phyloP scores from a whole-genome alignment of 2,113 vertebrate species.

The Callithrix jacchus region DNA sequence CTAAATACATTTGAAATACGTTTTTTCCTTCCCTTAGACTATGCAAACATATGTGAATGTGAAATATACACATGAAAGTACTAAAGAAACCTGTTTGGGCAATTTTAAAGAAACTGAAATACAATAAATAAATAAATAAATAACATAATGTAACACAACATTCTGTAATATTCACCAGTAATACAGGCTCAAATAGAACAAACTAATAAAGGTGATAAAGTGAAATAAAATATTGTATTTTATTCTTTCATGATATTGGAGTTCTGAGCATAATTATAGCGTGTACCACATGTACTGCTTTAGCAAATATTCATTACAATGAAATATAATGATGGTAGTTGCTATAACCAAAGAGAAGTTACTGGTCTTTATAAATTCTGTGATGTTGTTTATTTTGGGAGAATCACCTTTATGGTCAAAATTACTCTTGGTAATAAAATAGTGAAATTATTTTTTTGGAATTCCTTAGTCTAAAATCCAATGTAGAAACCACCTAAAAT shows the following conservation, averaged over 20 bases:
- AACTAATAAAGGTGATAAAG: background rate
- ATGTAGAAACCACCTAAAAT: background rate
- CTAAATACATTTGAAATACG: background rate
- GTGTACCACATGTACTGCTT: background rate
- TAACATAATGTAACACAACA: background rate
- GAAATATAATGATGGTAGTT: background rate
- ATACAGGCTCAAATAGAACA: background rate
- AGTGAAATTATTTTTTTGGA: background rate
- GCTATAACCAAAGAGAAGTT: background rate
- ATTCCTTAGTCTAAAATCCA: background rate
- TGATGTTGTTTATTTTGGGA: background rate
- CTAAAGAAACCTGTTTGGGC: background rate
- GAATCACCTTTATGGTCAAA: background rate
- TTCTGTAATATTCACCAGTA: background rate
- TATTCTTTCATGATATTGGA: background rate
- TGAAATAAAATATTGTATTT: background rate
- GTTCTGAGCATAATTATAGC: background rate
- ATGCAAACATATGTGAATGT: background rate
- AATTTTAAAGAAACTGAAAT: background rate
- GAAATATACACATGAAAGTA: background rate
- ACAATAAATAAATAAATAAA: background rate
- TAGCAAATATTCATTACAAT: background rate
- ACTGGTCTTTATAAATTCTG: background rate
- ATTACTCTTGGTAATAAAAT: background rate
- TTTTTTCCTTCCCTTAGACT: background rate